Base-by-base conservation (phyloP, 2,888 invertebrate genomes). In the Amphipyra tragopoginis region DNA sequence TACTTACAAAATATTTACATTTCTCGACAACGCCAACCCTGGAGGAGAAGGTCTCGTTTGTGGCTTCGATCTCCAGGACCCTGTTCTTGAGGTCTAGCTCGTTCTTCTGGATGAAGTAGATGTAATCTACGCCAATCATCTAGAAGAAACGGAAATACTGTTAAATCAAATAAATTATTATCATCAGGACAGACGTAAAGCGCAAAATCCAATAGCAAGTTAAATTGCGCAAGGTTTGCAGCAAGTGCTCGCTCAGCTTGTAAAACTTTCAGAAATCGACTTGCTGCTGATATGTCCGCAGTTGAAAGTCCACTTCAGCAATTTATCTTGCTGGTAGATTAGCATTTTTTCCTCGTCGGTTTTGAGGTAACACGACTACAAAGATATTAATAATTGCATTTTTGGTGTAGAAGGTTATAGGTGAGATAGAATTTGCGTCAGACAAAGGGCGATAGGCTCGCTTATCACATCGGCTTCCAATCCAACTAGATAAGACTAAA, bases 121-220 rank as follows among this genome's bases (percentile, higher is more conserved):
- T 97, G 92, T 96, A 97, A 87, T 99, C 99, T 29, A 99, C 98
- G 57, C 98, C 98, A 82, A 98, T 98, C 86, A 99, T 97, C 98
- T 98, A 93, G 15, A 48, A 59, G 5, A 40, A 55, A 89, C 0
- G 86, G 57, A 66, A 36, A 36, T 5, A 36, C 9, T 36, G 10
- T 36, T 9, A 9, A 36, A 9, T 36, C 10, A 29, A 29, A 21
- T 21, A 21, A 21, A 21, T 21, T 21, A 21, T 21, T 21, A 21
- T 21, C 21, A 21, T 21, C 21, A 21, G 21, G 21, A 21, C 21
- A 21, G 21, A 21, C 21, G 2, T 21, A 21, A 3, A 21, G 21
- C 3, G 3, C 21, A n/a, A n/a, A n/a, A n/a, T 21, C 21, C n/a
- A n/a, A n/a, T 21, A 21, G 21, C 21, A 21, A 21, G 21, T 21